A percentile compares a stretch with the other conserved stretches of the same genome.
Conservation (phyloP, 2,797 vertebrate species). For the Melanotaenia trifasciata region DNA sequence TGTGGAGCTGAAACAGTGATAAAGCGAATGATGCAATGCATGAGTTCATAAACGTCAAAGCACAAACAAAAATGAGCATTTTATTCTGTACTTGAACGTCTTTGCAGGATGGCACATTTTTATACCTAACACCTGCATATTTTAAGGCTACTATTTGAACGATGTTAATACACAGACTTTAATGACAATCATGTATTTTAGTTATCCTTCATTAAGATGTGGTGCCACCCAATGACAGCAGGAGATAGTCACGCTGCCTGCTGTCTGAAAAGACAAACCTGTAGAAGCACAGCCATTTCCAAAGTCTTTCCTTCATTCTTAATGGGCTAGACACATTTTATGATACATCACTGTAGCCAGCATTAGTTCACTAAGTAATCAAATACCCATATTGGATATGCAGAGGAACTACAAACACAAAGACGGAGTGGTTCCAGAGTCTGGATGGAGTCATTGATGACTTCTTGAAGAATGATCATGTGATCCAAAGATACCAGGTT, state of each 20-base stretch:
- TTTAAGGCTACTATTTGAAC: conserved; percentile 33
- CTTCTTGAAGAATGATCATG: neutral
- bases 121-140: neutral
- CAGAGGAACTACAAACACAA: conserved; percentile 24
- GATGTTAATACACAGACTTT: conserved; percentile 27
- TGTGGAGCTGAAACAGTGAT: conserved; percentile 42
- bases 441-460: neutral
- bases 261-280: conserved; percentile 49
- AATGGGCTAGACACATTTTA: conserved; percentile 69
- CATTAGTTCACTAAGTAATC: conserved; percentile 52
- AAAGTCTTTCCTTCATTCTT: conserved; percentile 55
- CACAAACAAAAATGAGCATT: conserved; percentile 21
- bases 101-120: conserved; percentile 37
- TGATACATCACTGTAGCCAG: conserved; percentile 51
- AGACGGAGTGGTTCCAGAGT: neutral
- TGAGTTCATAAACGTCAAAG: conserved; percentile 18
- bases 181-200: conserved; percentile 26
- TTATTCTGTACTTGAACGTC: conserved; percentile 17
- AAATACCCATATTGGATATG: conserved; percentile 47
- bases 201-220: conserved; percentile 29
- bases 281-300: conserved; percentile 58
- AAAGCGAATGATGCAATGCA: conserved; percentile 60
- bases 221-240: conserved; percentile 32
- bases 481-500: conserved; percentile 1
- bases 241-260: conserved; percentile 51